Percentiles rank a stretch among this genome's conserved stretches.
These are phyloP conservation scores for Rhagonycha lutea DNA, from an alignment of 2,888 invertebrate genomes.

Conservation along the genomic window DNA sequence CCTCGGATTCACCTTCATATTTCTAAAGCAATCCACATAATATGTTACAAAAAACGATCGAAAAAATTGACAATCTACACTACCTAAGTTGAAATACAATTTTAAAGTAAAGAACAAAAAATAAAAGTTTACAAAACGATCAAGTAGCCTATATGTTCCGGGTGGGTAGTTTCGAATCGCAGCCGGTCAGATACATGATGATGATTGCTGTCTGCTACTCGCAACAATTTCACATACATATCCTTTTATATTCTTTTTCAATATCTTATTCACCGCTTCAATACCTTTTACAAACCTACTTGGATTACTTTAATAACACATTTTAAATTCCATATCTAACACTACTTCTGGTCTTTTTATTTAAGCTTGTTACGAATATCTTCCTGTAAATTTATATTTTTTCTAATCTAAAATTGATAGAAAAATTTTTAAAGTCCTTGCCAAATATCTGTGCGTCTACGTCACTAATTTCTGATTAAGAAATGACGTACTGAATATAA, in stretches of 20 bases:
- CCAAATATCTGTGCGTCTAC: too few relatives aligned
- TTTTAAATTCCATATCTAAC: not conserved
- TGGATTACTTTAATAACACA: not conserved
- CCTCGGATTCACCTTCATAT: conserved; percentile 27
- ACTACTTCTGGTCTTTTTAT: not conserved
- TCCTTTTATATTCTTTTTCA: conserved; percentile 36
- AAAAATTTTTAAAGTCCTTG: too few relatives aligned
- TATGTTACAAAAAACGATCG: conserved; percentile 35
- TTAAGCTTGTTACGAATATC: not conserved
- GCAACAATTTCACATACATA: conserved; percentile 16
- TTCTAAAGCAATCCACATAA: conserved; percentile 26
- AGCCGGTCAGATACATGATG: conserved; percentile 46
- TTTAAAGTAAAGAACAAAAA: conserved; percentile 41
- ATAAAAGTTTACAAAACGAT: conserved; percentile 40
- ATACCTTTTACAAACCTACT: conserved; percentile 8
- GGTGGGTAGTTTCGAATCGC: conserved; percentile 40
- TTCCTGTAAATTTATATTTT: not conserved
- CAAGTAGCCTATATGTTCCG: conserved; percentile 42
- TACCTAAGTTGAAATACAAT: conserved; percentile 44
- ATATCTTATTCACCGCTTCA: conserved; percentile 22
- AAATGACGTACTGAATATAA: too few relatives aligned
- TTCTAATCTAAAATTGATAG: too few relatives aligned
- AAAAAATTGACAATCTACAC: conserved; percentile 45
- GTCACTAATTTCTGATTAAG: too few relatives aligned
- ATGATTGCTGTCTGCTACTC: conserved; percentile 40